Evolutionary conservation across 2,797 vertebrate species (phyloP), one percentile per base, ranked within the genome.

Genomic region (Syngnathus acus): DNA sequence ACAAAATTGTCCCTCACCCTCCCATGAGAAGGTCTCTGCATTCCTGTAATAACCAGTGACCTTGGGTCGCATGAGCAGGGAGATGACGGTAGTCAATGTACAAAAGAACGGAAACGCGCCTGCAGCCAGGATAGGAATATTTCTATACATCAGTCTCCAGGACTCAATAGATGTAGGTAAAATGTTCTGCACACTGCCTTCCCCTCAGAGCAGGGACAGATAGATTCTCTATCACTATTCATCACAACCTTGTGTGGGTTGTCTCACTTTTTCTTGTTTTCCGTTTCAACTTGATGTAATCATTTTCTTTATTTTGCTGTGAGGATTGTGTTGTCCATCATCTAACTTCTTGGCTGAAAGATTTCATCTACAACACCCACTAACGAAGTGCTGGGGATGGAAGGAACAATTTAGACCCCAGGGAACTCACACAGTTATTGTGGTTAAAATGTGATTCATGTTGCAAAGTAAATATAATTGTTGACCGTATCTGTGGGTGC

Each of bases 81-180:
- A 38, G 32, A 58, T 19, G 55, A 38, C 3, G 55, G 5, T 58
- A 17, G 68, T 47, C 69, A 60, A 75, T 71, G 73, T 80, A 67
- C 68, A 78, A 80, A 83, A 77, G 62, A 68, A 72, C 45, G 8
- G 39, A 68, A 63, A 48, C n/a, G 59, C 60, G 70, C 75, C 72
- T 65, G 62, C 61, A 78, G 68, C 72, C 57, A 68, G 59, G 47
- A 57, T 63, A 65, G 59, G 69, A 72, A 70, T 54, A 50, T 9
- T 51, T 78, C 66, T 76, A 43, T 69, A 42, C n/a, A n/a, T 40
- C 59, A 23, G 9, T 16, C 32, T 58, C 32, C 55, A 16, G 55
- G 13, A 37, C 38, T 37, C 55, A 38, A 58, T 58, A 58, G 38
- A 37, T 14, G 55, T 1, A 37, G 16, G 55, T 16, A 58, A 38